These are phyloP conservation scores for Petrosia ficiformis DNA, from an alignment of 37 sponge, comb jelly and placozoan species.

Conservation along the genomic window DNA sequence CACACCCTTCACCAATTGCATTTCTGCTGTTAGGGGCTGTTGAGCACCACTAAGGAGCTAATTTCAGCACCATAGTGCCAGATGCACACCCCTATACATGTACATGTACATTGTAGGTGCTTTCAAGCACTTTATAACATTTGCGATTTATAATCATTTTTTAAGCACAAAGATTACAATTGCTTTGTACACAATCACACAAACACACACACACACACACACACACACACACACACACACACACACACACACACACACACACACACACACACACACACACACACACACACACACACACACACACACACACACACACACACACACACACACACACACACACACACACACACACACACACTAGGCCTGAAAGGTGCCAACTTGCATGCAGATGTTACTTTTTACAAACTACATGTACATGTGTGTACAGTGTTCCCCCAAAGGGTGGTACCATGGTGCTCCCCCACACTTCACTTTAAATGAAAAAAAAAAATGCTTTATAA, in stretches of 20 bases:
- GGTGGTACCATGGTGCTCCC: too few relatives aligned
- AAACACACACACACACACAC: neutral
- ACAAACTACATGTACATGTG: neutral
- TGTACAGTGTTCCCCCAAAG: too few relatives aligned
- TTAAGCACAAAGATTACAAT: too few relatives aligned
- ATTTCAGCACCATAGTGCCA: too few relatives aligned
- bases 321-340: slow-evolving; percentile 50
- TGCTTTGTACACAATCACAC: slow-evolving; percentile 7
- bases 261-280: slow-evolving; percentile 41
- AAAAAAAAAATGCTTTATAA: too few relatives aligned
- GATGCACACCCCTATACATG: too few relatives aligned
- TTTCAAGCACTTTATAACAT: too few relatives aligned
- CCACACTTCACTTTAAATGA: too few relatives aligned
- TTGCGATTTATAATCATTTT: too few relatives aligned
- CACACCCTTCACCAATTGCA: too few relatives aligned
- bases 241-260: slow-evolving; percentile 33
- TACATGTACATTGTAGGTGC: neutral
- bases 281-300: slow-evolving; percentile 43
- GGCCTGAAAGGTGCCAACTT: slow-evolving; percentile 9
- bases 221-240: slow-evolving; percentile 8
- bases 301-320: slow-evolving; percentile 48
- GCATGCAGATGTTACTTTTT: slow-evolving; percentile 1
- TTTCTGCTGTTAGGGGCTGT: neutral
- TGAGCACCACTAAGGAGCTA: too few relatives aligned
- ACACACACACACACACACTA: slow-evolving; percentile 46